phyloP scores from a whole-genome alignment of 2,797 vertebrate genomes.

The Parauchenoglanis punctatus region DNA sequence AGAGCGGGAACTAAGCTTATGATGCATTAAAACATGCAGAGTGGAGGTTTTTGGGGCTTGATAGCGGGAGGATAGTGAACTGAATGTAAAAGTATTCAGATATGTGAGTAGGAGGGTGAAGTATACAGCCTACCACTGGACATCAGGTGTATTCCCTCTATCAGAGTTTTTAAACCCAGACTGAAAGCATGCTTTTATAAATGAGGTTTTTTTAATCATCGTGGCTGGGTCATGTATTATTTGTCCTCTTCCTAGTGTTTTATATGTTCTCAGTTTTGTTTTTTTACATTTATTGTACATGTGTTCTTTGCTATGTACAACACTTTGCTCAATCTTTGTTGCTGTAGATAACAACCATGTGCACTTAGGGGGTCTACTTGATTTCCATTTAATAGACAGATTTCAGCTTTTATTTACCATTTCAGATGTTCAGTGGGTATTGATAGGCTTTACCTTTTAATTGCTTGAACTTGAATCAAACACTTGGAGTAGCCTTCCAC shows the following conservation, averaged over 20 bases:
- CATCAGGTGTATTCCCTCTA: not conserved
- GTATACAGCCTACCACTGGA: not conserved
- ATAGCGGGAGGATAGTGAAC: not conserved
- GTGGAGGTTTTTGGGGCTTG: not conserved
- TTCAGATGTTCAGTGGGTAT: not conserved
- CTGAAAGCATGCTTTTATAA: not conserved
- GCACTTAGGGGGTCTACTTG: not conserved
- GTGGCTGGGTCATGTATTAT: not conserved
- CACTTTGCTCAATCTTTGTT: not conserved
- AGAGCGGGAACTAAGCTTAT: not conserved
- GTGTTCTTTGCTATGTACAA: not conserved
- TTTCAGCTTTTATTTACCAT: not conserved
- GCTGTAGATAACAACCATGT: not conserved
- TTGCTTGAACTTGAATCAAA: not conserved
- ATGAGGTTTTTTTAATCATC: not conserved
- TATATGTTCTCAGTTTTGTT: not conserved
- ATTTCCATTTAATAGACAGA: not conserved
- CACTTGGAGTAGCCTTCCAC: no score
- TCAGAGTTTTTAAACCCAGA: not conserved
- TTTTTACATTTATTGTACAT: not conserved
- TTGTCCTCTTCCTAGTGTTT: not conserved
- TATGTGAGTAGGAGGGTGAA: not conserved
- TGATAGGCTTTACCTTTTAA: not conserved
- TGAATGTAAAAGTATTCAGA: not conserved
- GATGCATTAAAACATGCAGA: not conserved